A percentile compares a stretch with the other conserved stretches of the same genome.
Evolutionary conservation across 2,888 invertebrate genomes (phyloP).

Genomic region (Hanleya hanleyi): DNA sequence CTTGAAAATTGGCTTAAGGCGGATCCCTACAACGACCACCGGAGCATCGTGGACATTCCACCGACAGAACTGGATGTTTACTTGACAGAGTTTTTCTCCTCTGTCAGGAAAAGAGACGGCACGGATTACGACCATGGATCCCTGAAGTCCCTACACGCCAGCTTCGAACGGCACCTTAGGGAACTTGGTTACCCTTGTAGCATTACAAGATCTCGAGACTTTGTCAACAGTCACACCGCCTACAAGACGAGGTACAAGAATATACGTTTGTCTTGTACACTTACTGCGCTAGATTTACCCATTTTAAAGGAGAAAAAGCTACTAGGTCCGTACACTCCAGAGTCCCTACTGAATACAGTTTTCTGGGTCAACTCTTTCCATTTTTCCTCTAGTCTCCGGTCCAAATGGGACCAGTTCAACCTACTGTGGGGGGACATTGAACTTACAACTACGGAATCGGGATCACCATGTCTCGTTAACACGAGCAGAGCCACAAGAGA

Average conservation of each 20-base stretch:
- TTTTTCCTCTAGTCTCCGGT: not conserved
- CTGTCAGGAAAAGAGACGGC: not conserved
- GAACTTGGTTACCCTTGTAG: not conserved
- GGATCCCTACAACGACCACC: not conserved
- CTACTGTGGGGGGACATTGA: not conserved
- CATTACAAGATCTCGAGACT: not conserved
- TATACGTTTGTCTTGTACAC: too few relatives aligned
- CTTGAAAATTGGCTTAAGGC: not conserved
- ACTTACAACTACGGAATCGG: not conserved
- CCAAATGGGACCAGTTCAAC: not conserved
- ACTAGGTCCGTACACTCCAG: not conserved
- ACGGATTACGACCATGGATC: not conserved
- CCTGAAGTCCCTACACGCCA: not conserved
- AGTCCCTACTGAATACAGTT: not conserved
- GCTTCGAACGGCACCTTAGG: not conserved
- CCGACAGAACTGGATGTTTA: not conserved
- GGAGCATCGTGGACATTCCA: not conserved
- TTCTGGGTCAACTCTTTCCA: not conserved
- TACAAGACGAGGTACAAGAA: not conserved
- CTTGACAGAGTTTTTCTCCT: not conserved
- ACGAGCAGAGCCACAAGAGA: too few relatives aligned
- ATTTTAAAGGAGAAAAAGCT: not conserved
- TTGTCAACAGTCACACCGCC: not conserved
- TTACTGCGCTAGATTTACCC: not conserved
- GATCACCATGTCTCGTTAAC: not conserved